Base-by-base conservation (phyloP, 2,113 vertebrate genomes). In the Zosterops lateralis region DNA sequence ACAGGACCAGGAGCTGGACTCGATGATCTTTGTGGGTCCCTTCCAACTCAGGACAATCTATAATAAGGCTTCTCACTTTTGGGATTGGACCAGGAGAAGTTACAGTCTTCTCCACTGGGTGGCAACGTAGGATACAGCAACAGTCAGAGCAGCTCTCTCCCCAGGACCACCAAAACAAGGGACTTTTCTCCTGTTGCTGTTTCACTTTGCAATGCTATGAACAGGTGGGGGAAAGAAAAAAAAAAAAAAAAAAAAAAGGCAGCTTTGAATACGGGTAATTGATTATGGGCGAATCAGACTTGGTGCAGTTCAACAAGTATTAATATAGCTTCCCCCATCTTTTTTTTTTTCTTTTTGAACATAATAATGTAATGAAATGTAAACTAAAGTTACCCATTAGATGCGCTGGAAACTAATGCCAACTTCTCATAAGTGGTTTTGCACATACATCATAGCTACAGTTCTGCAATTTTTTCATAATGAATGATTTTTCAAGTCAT, bases 71-170 rank as follows among this genome's bases (percentile, higher is more conserved):
- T 74, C 74, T 79, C 57, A 44, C n/a, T 84, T 57, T 48, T 7
- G n/a, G 42, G 20, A 12, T 21, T 58, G 51, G 8, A 84, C 5
- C 75, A 62, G 4, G n/a, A 91, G 87, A 96, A 91, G 95, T 84
- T 72, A 25, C 68, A 54, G 24, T 76, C 71, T 54, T 89, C 26
- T 54, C 98, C 98, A 97, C 97, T 97, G 95, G 97, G 92, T 97
- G 98, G 98, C 97, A 97, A 96, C 84, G 72, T 36, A 96, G 91
- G 96, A 97, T 80, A 64, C 82, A 90, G 61, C 82, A 97, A 96
- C 7, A 44, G 29, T 15, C 45, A 25, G 54, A 36, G 40, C 7
- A 21, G 38, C 34, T 85, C 67, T 81, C 28, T 42, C 42, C 4
- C 0, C 19, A 40, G 25, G n/a, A 32, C n/a, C 19, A 34, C 60